Evolutionary conservation across 2,888 invertebrate genomes (phyloP).

Genomic region (Cerceris rybyensis): DNA sequence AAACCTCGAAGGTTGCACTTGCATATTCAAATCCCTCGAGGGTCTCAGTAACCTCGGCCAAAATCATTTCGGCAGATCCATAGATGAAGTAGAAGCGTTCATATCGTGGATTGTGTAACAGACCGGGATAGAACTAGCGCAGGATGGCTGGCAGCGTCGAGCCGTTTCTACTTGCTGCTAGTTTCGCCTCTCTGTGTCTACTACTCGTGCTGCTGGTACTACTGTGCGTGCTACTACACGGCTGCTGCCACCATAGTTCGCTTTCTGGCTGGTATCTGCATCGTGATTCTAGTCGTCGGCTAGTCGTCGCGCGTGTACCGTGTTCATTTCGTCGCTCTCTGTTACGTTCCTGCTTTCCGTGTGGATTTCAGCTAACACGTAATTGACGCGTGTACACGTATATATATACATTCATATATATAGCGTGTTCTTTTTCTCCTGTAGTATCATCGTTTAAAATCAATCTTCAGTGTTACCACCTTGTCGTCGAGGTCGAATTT

Average conservation of each 20-base stretch:
- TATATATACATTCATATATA: background rate
- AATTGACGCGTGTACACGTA: background rate
- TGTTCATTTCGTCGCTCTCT: constrained; percentile 16
- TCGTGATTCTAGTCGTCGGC: constrained; percentile 50
- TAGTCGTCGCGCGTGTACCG: constrained; percentile 51
- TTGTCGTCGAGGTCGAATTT: too few relatives aligned
- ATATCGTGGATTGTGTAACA: constrained; percentile 48
- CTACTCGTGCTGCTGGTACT: constrained; percentile 17
- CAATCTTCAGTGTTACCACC: too few relatives aligned
- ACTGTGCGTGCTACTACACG: constrained; percentile 34
- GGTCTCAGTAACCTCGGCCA: too few relatives aligned
- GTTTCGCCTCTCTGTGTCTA: background rate
- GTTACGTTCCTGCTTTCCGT: background rate
- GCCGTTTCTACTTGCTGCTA: constrained; percentile 39
- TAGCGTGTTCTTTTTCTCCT: background rate
- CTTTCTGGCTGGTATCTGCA: constrained; percentile 26
- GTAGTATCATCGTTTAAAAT: background rate
- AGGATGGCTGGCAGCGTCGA: constrained; percentile 36
- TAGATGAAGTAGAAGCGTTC: background rate
- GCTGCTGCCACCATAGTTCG: constrained; percentile 37
- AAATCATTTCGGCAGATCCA: background rate
- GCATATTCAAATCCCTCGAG: too few relatives aligned
- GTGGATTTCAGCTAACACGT: background rate
- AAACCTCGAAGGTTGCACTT: too few relatives aligned
- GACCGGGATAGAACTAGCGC: constrained; percentile 12